Evolutionary conservation across 2,888 invertebrate species (phyloP), one percentile per base, ranked within the genome.

Genomic region (Chalcosyrphus nemorum): DNA sequence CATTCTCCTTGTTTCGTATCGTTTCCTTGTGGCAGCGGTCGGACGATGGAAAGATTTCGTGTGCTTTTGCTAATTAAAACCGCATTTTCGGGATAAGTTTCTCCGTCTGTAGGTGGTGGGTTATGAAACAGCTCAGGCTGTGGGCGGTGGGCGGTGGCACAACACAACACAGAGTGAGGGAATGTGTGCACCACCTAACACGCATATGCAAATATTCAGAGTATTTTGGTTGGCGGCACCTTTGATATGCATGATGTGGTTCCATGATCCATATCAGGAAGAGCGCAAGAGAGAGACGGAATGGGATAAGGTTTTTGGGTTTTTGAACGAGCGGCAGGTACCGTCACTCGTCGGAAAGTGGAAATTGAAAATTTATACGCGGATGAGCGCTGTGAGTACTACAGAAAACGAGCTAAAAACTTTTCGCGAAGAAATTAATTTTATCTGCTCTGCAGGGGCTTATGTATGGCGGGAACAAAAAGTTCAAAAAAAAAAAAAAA

Each of bases 61-160:
- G 38, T 81, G 61, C 68, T 81, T 54, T 61, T 75, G 74, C 74
- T 81, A 81, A 81, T 81, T 81, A 81, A 80, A 80, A 80, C 74
- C 80, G 54, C 74, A 74, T 54, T 68, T 66, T 74, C 45, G 59
- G 45, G 59, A 80, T 80, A 74, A 61, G 74, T 80, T 80, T 80
- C 54, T 2, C 45, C 17, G 4, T 41, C 32, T 61, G 15, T 38
- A 27, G 24, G 35, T 47, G 15, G 47, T 47, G 15, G 47, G 35
- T 9, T 0, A 15, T 4, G 7, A 32, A 5, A 15, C n/a, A 17
- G 24, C 21, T 13, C n/a, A 54, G 17, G 11, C 5, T n/a, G n/a
- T n/a, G n/a, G 17, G 32, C 13, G 7, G 24, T 4, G 24, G 24
- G 4, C n/a, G n/a, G n/a, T n/a, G n/a, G n/a, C n/a, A n/a, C n/a